A percentile compares a stretch with the other conserved stretches of the same genome.
Conservation (phyloP, 2,113 vertebrate species). For the Microcebus griseorufus region DNA sequence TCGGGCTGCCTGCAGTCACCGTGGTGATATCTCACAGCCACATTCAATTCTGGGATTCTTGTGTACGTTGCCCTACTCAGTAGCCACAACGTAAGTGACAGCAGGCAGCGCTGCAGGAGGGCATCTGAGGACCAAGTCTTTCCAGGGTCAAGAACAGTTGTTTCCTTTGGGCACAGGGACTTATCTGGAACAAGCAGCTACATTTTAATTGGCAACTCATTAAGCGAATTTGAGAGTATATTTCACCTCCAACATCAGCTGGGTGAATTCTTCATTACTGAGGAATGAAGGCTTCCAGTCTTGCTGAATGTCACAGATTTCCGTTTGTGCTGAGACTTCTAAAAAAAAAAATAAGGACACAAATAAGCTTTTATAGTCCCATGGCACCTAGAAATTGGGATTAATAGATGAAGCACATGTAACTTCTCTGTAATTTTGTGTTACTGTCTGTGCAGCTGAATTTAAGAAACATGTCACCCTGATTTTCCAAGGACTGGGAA, state of each 20-base stretch:
- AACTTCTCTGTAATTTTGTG: background rate
- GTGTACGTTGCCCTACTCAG: background rate
- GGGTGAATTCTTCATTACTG: slow-evolving; percentile 90
- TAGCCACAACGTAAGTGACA: background rate
- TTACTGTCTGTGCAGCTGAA: background rate
- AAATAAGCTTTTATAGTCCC: slow-evolving; percentile 54
- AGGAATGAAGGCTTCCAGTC: slow-evolving; percentile 92
- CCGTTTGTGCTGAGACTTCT: slow-evolving; percentile 88
- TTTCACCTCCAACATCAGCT: slow-evolving; percentile 91
- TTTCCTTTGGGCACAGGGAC: background rate
- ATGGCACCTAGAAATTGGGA: background rate
- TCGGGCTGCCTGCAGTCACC: background rate
- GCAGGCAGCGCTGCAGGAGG: background rate
- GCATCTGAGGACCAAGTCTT: background rate
- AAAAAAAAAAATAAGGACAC: slow-evolving; percentile 56
- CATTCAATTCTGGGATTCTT: background rate
- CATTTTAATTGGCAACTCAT: slow-evolving; percentile 30
- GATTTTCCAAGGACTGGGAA: background rate
- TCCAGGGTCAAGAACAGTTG: background rate
- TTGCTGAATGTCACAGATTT: slow-evolving; percentile 87
- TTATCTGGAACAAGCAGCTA: background rate
- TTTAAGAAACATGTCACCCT: background rate
- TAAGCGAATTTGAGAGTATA: background rate
- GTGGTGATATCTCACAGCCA: background rate
- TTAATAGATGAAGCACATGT: background rate